Evolutionary conservation across 1,140 invertebrate species (phyloP).

Genomic region (Trichoplusia ni): DNA sequence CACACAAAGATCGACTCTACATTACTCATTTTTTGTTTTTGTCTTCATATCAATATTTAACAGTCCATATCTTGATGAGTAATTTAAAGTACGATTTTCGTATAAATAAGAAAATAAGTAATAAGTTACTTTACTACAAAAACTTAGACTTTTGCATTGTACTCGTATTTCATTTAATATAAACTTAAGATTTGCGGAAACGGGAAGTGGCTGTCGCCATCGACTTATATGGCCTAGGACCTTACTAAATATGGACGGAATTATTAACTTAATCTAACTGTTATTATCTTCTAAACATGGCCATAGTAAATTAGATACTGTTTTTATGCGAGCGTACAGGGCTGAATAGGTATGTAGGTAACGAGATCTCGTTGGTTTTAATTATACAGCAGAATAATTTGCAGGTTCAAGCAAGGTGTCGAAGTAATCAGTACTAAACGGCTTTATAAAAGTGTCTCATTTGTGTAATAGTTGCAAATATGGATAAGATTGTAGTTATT

Average conservation of each 20-base stretch:
- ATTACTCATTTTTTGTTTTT: too few relatives aligned
- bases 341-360: conserved; percentile 6
- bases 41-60: too few relatives aligned
- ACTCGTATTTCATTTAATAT: too few relatives aligned
- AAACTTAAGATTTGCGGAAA: conserved; percentile 22
- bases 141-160: too few relatives aligned
- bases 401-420: not conserved
- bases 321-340: conserved; percentile 15
- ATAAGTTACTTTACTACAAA: too few relatives aligned
- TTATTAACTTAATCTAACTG: conserved; percentile 23
- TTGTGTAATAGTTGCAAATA: too few relatives aligned
- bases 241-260: conserved; percentile 6
- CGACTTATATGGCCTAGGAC: not conserved
- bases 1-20: too few relatives aligned
- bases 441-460: too few relatives aligned
- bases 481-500: too few relatives aligned
- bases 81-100: too few relatives aligned
- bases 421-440: conserved; percentile 9
- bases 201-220: conserved; percentile 8
- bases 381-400: conserved; percentile 9
- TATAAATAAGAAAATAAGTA: too few relatives aligned
- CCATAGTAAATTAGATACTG: conserved; percentile 19
- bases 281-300: conserved; percentile 15
- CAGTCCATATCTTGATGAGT: too few relatives aligned
- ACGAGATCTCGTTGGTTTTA: not conserved